Evolutionary conservation across 2,113 vertebrate genomes (phyloP).

Genomic region (Saccopteryx leptura): DNA sequence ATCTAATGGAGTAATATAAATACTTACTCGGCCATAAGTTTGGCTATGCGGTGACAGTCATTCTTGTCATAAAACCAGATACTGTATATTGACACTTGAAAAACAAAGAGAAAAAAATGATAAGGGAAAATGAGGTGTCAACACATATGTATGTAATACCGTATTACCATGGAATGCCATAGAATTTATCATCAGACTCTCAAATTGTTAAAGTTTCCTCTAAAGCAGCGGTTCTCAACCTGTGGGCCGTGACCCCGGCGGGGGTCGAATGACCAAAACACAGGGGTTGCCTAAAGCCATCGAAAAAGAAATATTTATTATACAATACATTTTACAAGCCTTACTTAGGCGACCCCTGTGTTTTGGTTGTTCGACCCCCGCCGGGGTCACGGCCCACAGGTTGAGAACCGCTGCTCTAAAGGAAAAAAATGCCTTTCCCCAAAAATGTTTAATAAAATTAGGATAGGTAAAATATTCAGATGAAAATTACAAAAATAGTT

Average conservation of each 20-base stretch:
- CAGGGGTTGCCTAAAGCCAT: no score
- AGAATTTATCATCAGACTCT: constrained; percentile 19
- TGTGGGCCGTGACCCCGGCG: no score
- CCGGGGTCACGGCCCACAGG: no score
- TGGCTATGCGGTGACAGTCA: constrained; percentile 98
- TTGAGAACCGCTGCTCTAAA: no score
- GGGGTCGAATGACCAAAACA: no score
- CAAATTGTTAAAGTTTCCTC: neutral
- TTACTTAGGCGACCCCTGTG: no score
- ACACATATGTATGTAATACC: constrained; percentile 38
- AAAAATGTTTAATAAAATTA: constrained; percentile 38
- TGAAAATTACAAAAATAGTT: constrained; percentile 11
- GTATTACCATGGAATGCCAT: constrained; percentile 11
- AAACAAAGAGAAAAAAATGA: constrained; percentile 77
- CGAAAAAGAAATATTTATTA: no score
- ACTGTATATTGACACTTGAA: constrained; percentile 98
- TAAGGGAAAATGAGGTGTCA: constrained; percentile 66
- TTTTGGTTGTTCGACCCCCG: no score
- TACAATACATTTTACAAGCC: no score
- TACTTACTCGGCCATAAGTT: constrained; percentile 98
- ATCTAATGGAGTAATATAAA: constrained; percentile 36
- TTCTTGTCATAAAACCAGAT: constrained; percentile 99
- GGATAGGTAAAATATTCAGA: constrained; percentile 45
- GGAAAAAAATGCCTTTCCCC: neutral
- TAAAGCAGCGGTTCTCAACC: neutral